Evolutionary conservation across 2,888 invertebrate species (phyloP).

Genomic region (Amphipoea lucens): DNA sequence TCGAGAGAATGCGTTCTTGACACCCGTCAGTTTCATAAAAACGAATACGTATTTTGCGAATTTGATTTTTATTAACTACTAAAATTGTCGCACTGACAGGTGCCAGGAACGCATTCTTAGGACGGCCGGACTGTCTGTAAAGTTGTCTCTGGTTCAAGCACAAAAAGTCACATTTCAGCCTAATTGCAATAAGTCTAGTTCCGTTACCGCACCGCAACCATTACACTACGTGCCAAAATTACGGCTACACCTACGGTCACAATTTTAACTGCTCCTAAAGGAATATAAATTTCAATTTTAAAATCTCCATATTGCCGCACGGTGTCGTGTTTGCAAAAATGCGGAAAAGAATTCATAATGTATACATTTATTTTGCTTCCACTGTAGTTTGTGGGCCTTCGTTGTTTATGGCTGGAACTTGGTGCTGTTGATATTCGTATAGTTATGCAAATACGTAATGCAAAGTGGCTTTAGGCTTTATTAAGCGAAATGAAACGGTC

Average conservation of each 20-base stretch:
- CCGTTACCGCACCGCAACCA: slow-evolving; percentile 26
- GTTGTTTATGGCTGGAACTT: slow-evolving; percentile 45
- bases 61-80: too few relatives aligned
- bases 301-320: slow-evolving; percentile 77
- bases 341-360: slow-evolving; percentile 63
- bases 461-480: slow-evolving; percentile 30
- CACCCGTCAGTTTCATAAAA: too few relatives aligned
- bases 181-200: slow-evolving; percentile 17
- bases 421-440: slow-evolving; percentile 36
- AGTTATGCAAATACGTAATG: slow-evolving; percentile 44
- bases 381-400: slow-evolving; percentile 43
- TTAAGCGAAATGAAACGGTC: slow-evolving; percentile 37
- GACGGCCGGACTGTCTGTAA: too few relatives aligned
- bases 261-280: slow-evolving; percentile 79
- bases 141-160: not conserved
- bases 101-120: too few relatives aligned
- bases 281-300: slow-evolving; percentile 86
- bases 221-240: slow-evolving; percentile 61
- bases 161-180: not conserved
- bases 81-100: too few relatives aligned
- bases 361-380: slow-evolving; percentile 57
- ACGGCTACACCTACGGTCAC: slow-evolving; percentile 56
- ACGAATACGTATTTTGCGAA: too few relatives aligned
- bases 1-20: too few relatives aligned
- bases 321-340: slow-evolving; percentile 63